Conservation (phyloP, 2,113 vertebrate species). For the Paratilapia polleni region DNA sequence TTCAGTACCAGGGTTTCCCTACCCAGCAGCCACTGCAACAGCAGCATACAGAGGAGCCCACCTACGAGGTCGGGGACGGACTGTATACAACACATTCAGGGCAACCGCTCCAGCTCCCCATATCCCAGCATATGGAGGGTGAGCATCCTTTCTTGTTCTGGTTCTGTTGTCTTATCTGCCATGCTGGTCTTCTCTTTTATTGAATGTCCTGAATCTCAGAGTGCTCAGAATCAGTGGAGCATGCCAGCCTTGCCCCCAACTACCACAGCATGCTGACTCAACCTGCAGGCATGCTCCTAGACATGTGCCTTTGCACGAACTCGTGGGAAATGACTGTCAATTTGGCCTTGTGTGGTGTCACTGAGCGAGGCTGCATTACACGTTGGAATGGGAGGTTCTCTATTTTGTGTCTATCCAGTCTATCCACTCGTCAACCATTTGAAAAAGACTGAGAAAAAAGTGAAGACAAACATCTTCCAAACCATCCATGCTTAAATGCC, state of each 20-base stretch:
- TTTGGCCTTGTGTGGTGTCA: slow-evolving; percentile 74
- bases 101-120: slow-evolving; percentile 92
- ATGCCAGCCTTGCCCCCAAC: slow-evolving; percentile 64
- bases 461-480: not conserved
- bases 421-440: too few species aligned
- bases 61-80: slow-evolving; percentile 91
- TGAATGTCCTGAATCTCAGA: not conserved
- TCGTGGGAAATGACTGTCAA: slow-evolving; percentile 85
- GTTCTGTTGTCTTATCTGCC: not conserved
- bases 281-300: slow-evolving; percentile 66
- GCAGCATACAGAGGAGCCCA: slow-evolving; percentile 95
- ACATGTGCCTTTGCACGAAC: slow-evolving; percentile 76
- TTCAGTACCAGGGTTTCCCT: slow-evolving; percentile 94
- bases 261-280: slow-evolving; percentile 69
- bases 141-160: slow-evolving; percentile 66
- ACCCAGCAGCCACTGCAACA: slow-evolving; percentile 90
- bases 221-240: slow-evolving; percentile 56
- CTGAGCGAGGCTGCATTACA: slow-evolving; percentile 77
- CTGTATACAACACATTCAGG: slow-evolving; percentile 94
- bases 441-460: too few species aligned
- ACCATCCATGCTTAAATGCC: not conserved
- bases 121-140: slow-evolving; percentile 96
- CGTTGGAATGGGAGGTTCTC: slow-evolving; percentile 8
- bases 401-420: not conserved
- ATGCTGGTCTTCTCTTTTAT: not conserved